These are phyloP conservation scores for Acleris cristana DNA, from an alignment of 2,888 invertebrate genomes.

Conservation along the genomic window DNA sequence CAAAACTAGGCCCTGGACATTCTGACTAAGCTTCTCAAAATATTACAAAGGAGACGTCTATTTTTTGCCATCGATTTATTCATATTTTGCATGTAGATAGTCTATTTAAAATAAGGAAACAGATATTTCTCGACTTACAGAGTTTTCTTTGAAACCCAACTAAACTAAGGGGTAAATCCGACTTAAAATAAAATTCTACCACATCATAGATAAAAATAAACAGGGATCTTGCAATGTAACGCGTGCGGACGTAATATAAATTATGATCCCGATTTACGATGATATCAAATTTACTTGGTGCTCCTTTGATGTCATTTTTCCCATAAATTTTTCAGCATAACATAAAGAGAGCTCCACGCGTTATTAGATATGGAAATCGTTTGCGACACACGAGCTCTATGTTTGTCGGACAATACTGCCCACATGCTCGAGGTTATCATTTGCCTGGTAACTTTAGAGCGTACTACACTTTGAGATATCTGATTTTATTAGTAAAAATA, in stretches of 20 bases:
- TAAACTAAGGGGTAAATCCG: neutral
- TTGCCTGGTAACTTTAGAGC: neutral
- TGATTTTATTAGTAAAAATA: no score
- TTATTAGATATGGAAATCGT: constrained; percentile 68
- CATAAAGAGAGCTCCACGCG: constrained; percentile 65
- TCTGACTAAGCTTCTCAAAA: no score
- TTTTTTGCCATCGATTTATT: no score
- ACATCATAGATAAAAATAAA: constrained; percentile 30
- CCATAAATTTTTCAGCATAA: constrained; percentile 70
- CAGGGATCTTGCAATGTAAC: constrained; percentile 29
- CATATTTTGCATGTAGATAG: no score
- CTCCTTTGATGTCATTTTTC: constrained; percentile 77
- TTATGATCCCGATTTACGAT: constrained; percentile 56
- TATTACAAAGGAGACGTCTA: no score
- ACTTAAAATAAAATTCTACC: neutral
- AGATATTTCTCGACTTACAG: neutral
- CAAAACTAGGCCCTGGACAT: no score
- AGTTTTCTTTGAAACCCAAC: neutral
- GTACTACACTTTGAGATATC: no score
- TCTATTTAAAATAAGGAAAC: neutral
- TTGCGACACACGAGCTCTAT: constrained; percentile 52
- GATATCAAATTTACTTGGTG: constrained; percentile 52
- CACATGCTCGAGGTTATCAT: neutral
- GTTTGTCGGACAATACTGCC: constrained; percentile 12
- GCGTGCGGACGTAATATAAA: constrained; percentile 41